phyloP scores from a whole-genome alignment of 2,888 invertebrate species.

The Heteromurus nitidus region DNA sequence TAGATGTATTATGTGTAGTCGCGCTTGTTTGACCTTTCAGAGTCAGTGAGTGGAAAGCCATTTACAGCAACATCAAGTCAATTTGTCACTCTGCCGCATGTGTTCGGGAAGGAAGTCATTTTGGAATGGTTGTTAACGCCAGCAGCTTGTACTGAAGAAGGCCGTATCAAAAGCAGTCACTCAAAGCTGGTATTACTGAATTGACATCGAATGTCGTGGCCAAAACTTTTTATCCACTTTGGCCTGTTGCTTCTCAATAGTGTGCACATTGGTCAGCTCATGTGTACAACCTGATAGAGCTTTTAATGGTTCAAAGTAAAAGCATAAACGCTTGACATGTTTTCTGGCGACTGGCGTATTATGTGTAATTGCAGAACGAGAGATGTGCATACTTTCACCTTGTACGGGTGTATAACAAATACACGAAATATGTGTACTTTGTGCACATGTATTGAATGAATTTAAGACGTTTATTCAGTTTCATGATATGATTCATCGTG shows the following conservation, averaged over 20 bases:
- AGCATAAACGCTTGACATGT: no score
- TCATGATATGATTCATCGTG: slow-evolving; percentile 29
- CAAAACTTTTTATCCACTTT: slow-evolving; percentile 39
- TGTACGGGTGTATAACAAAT: not conserved
- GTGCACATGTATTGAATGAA: no score
- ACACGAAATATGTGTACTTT: no score
- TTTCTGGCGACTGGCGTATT: no score
- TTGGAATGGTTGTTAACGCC: slow-evolving; percentile 28
- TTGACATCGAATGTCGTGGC: slow-evolving; percentile 26
- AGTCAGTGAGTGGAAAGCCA: slow-evolving; percentile 43
- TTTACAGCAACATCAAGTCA: slow-evolving; percentile 36
- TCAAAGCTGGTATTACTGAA: slow-evolving; percentile 25
- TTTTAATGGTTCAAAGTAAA: no score
- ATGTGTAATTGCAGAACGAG: not conserved
- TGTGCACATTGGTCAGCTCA: no score
- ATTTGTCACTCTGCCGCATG: slow-evolving; percentile 47
- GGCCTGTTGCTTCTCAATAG: slow-evolving; percentile 39
- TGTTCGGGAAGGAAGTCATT: slow-evolving; percentile 50
- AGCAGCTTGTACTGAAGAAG: no score
- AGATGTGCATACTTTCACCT: not conserved
- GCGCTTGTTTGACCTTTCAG: slow-evolving; percentile 43
- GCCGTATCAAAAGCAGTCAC: no score
- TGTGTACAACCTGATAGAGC: no score
- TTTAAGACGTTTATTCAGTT: slow-evolving; percentile 39
- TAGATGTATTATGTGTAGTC: not conserved